Evolutionary conservation across 2,888 invertebrate genomes (phyloP).

Genomic region (Eilema sororculum): DNA sequence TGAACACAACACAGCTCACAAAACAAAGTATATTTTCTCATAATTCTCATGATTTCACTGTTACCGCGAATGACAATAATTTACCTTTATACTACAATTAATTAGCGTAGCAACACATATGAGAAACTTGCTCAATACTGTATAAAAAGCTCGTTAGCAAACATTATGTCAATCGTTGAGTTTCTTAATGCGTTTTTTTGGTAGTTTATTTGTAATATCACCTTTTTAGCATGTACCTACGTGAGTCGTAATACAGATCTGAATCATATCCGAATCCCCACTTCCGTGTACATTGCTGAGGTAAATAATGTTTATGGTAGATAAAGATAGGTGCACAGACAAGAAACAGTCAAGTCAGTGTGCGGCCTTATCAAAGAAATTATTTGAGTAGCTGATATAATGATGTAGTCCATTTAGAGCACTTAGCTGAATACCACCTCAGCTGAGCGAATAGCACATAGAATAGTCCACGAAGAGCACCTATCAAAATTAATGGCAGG

Average conservation of each 20-base stretch:
- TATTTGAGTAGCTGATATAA: not conserved
- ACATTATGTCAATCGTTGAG: not conserved
- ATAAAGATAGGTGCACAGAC: not conserved
- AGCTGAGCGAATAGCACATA: no score
- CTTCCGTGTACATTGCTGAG: constrained; percentile 4
- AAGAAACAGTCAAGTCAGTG: not conserved
- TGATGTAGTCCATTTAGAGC: no score
- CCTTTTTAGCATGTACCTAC: not conserved
- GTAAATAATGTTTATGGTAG: not conserved
- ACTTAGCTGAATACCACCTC: no score
- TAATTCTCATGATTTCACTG: constrained; percentile 51
- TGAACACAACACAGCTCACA: constrained; percentile 25
- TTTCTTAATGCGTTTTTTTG: not conserved
- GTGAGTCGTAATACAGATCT: not conserved
- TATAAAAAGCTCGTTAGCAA: constrained; percentile 9
- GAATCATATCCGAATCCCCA: not conserved
- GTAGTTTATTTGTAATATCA: constrained; percentile 14
- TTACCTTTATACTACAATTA: constrained; percentile 37
- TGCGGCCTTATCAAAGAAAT: not conserved
- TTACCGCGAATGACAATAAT: constrained; percentile 44
- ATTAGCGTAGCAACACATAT: constrained; percentile 31
- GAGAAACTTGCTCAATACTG: constrained; percentile 14
- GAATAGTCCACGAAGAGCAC: no score
- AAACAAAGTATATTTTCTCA: constrained; percentile 36
- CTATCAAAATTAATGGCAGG: no score